Evolutionary conservation across 2,797 vertebrate genomes (phyloP).

Genomic region (Menidia menidia): DNA sequence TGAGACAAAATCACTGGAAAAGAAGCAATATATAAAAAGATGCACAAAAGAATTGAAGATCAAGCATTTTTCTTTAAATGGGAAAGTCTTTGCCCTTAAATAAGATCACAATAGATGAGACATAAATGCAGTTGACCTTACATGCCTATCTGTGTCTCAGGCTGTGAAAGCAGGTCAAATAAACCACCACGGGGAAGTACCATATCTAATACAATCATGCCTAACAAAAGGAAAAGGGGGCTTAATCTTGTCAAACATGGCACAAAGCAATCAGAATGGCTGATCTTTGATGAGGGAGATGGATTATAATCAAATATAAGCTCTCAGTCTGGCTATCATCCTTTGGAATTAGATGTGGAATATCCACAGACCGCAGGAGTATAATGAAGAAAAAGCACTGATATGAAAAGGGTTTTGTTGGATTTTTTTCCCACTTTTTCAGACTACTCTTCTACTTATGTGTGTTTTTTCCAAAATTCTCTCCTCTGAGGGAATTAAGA

Average conservation of each 20-base stretch:
- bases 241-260: constrained; percentile 77
- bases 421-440: constrained; percentile 22
- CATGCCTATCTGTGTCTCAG: constrained; percentile 15
- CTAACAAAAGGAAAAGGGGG: constrained; percentile 50
- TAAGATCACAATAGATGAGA: constrained; percentile 6
- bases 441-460: constrained; percentile 19
- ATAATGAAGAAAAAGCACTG: constrained; percentile 37
- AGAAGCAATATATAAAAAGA: not conserved
- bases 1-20: constrained; percentile 18
- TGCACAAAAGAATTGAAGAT: not conserved
- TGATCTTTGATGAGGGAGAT: constrained; percentile 77
- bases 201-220: constrained; percentile 64
- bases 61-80: not conserved
- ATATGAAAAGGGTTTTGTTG: constrained; percentile 16
- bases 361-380: constrained; percentile 38
- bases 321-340: constrained; percentile 71
- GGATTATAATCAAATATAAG: constrained; percentile 80
- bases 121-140: constrained; percentile 11
- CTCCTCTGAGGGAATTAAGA: not conserved
- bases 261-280: constrained; percentile 74
- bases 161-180: constrained; percentile 26
- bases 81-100: constrained; percentile 1
- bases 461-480: constrained; percentile 11
- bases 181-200: constrained; percentile 36
- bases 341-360: constrained; percentile 62